phyloP scores from a whole-genome alignment of 2,113 vertebrate genomes.

The Rhizomys pruinosus region DNA sequence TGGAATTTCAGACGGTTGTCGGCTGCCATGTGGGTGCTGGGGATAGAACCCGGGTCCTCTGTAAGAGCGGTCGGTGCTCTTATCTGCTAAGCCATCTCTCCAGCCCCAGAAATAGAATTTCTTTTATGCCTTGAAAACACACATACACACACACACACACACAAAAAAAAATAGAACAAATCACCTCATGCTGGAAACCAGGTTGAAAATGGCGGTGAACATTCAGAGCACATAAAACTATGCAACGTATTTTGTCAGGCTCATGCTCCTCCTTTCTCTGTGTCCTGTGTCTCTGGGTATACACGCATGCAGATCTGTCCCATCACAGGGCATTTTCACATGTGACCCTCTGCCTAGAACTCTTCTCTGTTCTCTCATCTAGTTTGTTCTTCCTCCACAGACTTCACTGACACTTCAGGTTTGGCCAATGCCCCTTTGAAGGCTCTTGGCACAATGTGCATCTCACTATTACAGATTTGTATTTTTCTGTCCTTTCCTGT shows the following conservation, averaged over 20 bases:
- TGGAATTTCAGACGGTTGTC: no score
- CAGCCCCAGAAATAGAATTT: no score
- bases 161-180: no score
- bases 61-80: no score
- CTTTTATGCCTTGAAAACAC: no score
- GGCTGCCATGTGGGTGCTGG: no score
- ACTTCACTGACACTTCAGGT: neutral
- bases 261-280: neutral
- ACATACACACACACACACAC: no score
- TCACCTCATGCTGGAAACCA: neutral
- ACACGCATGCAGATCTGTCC: neutral
- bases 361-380: neutral
- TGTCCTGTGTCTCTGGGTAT: neutral
- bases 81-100: no score
- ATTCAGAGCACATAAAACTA: neutral
- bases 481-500: neutral
- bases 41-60: no score
- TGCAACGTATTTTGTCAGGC: rapidly evolving
- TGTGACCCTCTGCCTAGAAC: neutral
- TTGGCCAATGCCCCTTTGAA: neutral
- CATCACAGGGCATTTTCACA: neutral
- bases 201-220: neutral
- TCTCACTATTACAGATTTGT: neutral
- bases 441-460: neutral
- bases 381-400: neutral